phyloP scores from a whole-genome alignment of 1,140 invertebrate genomes.

The Tetramorium alpestre region DNA sequence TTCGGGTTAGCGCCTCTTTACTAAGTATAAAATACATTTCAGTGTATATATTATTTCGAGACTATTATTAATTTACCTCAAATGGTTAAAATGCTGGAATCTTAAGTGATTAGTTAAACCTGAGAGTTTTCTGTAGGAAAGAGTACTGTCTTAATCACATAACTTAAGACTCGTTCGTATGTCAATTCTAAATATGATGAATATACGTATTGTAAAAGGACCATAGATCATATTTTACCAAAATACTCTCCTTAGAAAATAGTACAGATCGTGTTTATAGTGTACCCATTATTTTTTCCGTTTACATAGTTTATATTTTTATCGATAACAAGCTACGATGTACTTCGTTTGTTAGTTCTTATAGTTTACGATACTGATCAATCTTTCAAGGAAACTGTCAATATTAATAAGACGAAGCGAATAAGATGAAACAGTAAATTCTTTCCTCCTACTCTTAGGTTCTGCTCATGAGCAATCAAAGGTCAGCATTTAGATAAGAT shows the following conservation, averaged over 20 bases:
- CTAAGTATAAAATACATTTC: constrained; percentile 20
- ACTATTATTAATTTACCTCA: constrained; percentile 56
- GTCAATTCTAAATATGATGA: constrained; percentile 1
- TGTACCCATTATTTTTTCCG: constrained; percentile 32
- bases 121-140: constrained; percentile 77
- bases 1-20: not conserved
- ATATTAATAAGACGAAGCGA: constrained; percentile 19
- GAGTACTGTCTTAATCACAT: constrained; percentile 55
- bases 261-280: not conserved
- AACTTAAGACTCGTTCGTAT: constrained; percentile 23
- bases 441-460: constrained; percentile 71
- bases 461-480: constrained; percentile 52
- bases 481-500: constrained; percentile 63
- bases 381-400: constrained; percentile 45
- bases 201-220: not conserved
- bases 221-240: not conserved
- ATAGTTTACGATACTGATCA: constrained; percentile 1
- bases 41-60: constrained; percentile 23
- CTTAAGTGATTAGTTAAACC: constrained; percentile 74
- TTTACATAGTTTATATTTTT: constrained; percentile 5
- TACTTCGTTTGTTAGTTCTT: not conserved
- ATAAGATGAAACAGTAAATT: constrained; percentile 50
- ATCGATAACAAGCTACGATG: not conserved
- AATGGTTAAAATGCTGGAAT: constrained; percentile 68
- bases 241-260: constrained; percentile 14